phyloP scores from a whole-genome alignment of 2,797 vertebrate species.

The Periophthalmus magnuspinnatus region DNA sequence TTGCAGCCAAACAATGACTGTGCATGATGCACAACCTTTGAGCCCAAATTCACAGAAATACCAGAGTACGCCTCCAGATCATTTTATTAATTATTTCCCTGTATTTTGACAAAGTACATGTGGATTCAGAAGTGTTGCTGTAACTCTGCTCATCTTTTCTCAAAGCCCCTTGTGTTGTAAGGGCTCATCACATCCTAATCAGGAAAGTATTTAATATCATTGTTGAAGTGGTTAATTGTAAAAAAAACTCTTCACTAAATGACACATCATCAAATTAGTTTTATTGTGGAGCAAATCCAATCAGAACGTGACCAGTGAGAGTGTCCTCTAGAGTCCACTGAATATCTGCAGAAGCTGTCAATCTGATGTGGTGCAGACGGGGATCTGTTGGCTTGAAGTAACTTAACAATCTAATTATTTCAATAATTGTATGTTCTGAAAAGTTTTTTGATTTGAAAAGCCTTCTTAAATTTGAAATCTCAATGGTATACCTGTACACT shows the following conservation, averaged over 20 bases:
- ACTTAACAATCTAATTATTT: background rate
- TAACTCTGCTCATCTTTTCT: conserved; percentile 3
- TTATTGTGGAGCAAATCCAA: conserved; percentile 4
- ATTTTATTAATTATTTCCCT: too few species aligned
- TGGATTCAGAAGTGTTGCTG: conserved; percentile 10
- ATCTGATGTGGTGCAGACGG: background rate
- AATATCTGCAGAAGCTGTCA: conserved; percentile 1
- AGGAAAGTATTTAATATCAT: conserved; percentile 18
- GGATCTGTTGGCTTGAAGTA: background rate
- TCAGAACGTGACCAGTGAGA: background rate
- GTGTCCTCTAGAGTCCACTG: background rate
- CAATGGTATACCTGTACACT: background rate
- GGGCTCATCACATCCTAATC: conserved; percentile 18
- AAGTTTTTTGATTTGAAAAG: too few species aligned
- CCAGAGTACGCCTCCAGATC: too few species aligned
- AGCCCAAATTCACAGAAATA: too few species aligned
- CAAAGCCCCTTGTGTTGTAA: conserved; percentile 14
- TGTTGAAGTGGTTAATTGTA: conserved; percentile 20
- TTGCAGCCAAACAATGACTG: too few species aligned
- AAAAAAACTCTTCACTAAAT: conserved; percentile 26
- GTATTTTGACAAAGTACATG: conserved; percentile 1
- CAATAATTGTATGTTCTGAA: background rate
- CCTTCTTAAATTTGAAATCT: too few species aligned
- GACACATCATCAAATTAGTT: conserved; percentile 11
- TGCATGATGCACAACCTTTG: too few species aligned